These are phyloP conservation scores for Esox masquinongy DNA, from an alignment of 2,797 vertebrate genomes.

Conservation along the genomic window DNA sequence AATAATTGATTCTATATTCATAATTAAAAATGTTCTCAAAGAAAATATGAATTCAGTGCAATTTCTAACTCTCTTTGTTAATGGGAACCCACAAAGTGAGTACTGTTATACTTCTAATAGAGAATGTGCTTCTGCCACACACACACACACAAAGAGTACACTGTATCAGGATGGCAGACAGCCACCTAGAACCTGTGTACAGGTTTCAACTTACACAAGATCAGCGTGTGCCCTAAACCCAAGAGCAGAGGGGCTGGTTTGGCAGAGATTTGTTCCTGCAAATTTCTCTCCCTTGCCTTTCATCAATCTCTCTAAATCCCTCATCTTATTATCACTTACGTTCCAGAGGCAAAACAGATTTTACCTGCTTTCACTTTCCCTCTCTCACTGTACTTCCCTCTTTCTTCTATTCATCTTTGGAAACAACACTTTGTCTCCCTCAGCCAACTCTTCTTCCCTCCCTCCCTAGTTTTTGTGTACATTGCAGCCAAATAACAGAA, in stretches of 20 bases:
- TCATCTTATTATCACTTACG: too few species aligned
- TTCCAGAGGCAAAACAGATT: background rate
- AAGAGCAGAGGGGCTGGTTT: slow-evolving; percentile 3
- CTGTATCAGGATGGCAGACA: background rate
- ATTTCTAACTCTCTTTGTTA: background rate
- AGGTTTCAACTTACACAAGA: background rate
- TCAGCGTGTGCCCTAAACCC: background rate
- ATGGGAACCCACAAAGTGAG: background rate
- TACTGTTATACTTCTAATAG: background rate
- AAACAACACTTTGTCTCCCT: too few species aligned
- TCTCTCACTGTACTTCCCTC: background rate
- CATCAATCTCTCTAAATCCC: background rate
- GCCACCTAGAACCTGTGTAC: background rate
- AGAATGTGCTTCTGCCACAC: background rate
- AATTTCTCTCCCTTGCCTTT: background rate
- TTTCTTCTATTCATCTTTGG: too few species aligned
- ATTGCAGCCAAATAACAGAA: background rate
- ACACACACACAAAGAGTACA: background rate
- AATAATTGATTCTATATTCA: background rate
- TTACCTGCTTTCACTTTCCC: background rate
- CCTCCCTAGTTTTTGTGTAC: background rate
- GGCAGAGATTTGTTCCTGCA: background rate
- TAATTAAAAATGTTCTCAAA: background rate
- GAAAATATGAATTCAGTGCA: background rate
- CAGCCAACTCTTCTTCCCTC: background rate